Evolutionary conservation across 2,797 vertebrate genomes (phyloP), one percentile per base, ranked within the genome.

Genomic region (Neomorphus geoffroyi): DNA sequence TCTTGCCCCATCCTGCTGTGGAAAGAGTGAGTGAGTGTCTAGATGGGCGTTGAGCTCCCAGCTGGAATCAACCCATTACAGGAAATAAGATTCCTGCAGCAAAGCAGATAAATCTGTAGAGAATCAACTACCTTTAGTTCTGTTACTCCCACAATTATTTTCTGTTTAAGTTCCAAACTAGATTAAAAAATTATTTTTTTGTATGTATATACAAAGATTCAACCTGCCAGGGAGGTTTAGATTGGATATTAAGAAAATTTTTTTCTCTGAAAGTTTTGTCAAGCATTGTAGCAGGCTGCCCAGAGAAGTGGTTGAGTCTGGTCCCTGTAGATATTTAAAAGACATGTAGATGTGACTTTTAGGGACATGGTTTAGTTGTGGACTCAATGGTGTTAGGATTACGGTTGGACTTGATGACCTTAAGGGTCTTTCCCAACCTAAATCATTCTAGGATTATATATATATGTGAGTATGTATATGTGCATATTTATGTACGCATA

Each of bases 281-380:
- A 45, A 43, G 24, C 48, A 33, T 3, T 78, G 32, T 37, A 78
- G 33, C 7, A 65, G 37, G 15, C 37, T 37, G 27, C 41, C 22
- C 61, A 45, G 39, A 27, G 39, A 65, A 79, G 21, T 45, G 16
- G 28, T 11, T 11, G 30, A 60, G 48, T 57, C 53, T 4, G 15
- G 35, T 48, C 6, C 32, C 16, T 53, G 15, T 1, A 58, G 19
- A 3, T 27, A 79, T 24, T 61, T 65, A 27, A 50, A 79, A 74
- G 11, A 17, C 1, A 0, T 48, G 58, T 39, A 45, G 21, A 50
- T 12, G 13, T 28, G 48, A 28, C 6, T 1, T 11, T 48, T 13
- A 37, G 21, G 43, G 18, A 83, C 8, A 8, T 22, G 37, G 18
- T 27, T 57, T 56, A 71, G 37, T 32, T 39, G 6, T 37, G 13